Evolutionary conservation across 2,113 vertebrate species (phyloP), one percentile per base, ranked within the genome.

Genomic region (Oryzias celebensis): DNA sequence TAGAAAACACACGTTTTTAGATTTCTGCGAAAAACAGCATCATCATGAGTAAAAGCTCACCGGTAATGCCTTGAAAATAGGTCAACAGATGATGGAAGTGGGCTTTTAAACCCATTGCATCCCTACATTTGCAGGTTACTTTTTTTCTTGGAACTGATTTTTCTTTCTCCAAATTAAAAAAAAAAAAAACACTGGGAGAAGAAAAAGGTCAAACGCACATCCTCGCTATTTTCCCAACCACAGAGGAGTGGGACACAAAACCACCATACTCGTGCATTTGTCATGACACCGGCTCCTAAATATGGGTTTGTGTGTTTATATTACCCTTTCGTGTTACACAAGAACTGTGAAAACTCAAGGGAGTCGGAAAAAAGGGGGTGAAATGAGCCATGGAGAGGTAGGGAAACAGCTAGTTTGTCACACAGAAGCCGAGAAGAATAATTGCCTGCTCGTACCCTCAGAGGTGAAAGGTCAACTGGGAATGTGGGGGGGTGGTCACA

Each of bases 391-490:
- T 23, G 57, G 53, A 50, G 55, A 59, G 23, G 36, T 48, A 68
- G 50, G 66, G 54, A 41, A 80, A 77, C 44, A 45, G 42, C 54
- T 12, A 55, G 62, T 78, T 76, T 81, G 83, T 81, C 73, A 78
- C 84, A 89, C 66, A 85, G 91, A 81, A 89, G 88, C 91, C 72
- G 68, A 80, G 84, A 90, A 88, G 89, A 92, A 78, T 86, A 91
- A 90, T 88, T 87, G 85, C 68, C 87, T 71, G 74, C 79, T 88
- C 89, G 91, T 90, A 88, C 85, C 82, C 74, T 87, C 6, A 2
- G 70, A 74, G 90, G 86, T 90, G 81, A 90, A 85, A 88, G 88
- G 88, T 91, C 73, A 86, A 84, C 75, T 49, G 62, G 69, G 70
- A 67, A 68, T 81, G 82, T 62, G 71, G 10, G 81, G 62, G 73